Base-by-base conservation (phyloP, 2,113 vertebrate species). In the Coregonus clupeaformis region DNA sequence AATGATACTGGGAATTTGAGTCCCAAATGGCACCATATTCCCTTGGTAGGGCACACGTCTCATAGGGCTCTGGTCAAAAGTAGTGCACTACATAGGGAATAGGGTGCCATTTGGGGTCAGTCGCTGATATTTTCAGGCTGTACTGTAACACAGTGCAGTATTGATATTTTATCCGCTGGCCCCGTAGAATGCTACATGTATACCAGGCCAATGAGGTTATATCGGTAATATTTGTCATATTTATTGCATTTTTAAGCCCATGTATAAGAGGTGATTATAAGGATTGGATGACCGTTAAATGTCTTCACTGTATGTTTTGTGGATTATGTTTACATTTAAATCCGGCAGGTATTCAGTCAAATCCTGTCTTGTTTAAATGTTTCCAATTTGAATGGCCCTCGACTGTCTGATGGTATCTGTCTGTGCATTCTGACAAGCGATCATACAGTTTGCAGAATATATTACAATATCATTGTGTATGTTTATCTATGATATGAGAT, bases 381-480 rank as follows among this genome's bases (percentile, higher is more conserved):
- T 69, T 47, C 69, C 16, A 18, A 27, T 27, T 27, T 27, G 27
- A 27, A 27, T 27, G 27, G 27, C 27, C 27, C 27, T 27, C 2
- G n/a, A n/a, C n/a, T n/a, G 27, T 27, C 27, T 27, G 27, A 27
- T 1, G 27, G 27, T 27, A 27, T 27, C 27, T 2, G 27, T 27
- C 27, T 27, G 27, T 27, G 27, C 27, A 27, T 27, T 27, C 27
- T 27, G 1, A 87, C 76, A 47, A 81, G 86, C 84, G 87, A 4
- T 9, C 18, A 60, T 22, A 22, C 47, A 52, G 47, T 13, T 14
- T 6, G 57, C 57, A 60, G 6, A 60, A 60, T 60, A 60, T 6
- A 5, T n/a, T 60, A 18, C 6, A 20, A 59, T 59, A 22, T 20
- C 20, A 22, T 22, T 59, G 18, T 59, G 57, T 59, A 59, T 22